Conservation (phyloP, 2,797 vertebrate species). For the Sorex maritimensis region DNA sequence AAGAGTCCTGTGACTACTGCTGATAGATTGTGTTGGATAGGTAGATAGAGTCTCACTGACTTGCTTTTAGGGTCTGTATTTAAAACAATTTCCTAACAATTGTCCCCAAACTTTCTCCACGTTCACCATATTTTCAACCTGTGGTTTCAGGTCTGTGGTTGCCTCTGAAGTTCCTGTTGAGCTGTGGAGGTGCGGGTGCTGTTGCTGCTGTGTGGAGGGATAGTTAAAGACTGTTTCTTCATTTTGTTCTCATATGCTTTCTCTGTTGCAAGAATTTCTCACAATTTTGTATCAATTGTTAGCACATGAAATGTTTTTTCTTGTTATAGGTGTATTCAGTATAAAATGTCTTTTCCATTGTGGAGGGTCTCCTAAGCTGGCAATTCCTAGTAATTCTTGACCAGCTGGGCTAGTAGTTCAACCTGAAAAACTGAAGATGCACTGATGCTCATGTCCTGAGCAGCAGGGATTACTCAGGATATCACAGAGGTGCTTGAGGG, state of each 20-base stretch:
- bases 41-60: no score
- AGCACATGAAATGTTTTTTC: not conserved
- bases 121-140: not conserved
- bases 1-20: not conserved
- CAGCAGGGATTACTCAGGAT: no score
- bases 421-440: no score
- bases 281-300: constrained; percentile 4
- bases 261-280: constrained; percentile 29
- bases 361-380: no score
- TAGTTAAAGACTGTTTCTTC: not conserved
- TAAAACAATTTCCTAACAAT: constrained; percentile 33
- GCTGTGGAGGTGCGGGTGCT: not conserved
- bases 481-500: no score
- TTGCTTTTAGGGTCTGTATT: constrained; percentile 11
- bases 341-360: not conserved
- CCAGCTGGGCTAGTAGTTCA: no score
- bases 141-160: not conserved
- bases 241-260: constrained; percentile 39
- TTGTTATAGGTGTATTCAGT: constrained; percentile 43
- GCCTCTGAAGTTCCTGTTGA: not conserved
- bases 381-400: no score
- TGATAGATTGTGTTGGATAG: not conserved
- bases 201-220: not conserved
- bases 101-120: not conserved
- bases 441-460: no score